These are phyloP conservation scores for Dysidea cf. avara DNA, from an alignment of 37 sponge, comb jelly and placozoan species.

Conservation along the genomic window DNA sequence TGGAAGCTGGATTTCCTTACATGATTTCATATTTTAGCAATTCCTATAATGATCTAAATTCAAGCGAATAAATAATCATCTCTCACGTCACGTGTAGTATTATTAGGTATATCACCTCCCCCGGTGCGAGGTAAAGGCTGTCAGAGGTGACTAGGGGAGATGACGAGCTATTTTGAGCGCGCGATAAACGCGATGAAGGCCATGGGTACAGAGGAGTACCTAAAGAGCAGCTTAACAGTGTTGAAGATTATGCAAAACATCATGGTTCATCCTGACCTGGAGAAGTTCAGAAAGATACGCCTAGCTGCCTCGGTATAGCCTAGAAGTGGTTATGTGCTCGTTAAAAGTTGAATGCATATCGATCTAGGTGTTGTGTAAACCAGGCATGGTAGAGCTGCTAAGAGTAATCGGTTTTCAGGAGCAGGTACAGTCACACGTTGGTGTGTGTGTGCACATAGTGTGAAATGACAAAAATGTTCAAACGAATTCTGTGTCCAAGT, in stretches of 20 bases:
- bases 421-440: constrained; percentile 17
- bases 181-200: background rate
- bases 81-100: background rate
- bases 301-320: constrained; percentile 14
- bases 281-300: constrained; percentile 62
- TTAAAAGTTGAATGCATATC: background rate
- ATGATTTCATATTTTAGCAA: background rate
- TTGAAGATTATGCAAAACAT: constrained; percentile 80
- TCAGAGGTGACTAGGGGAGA: no score
- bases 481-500: no score
- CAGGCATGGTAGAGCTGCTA: constrained; percentile 49
- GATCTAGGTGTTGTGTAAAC: constrained; percentile 49
- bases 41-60: background rate
- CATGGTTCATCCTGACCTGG: constrained; percentile 54
- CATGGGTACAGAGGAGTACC: constrained; percentile 27
- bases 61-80: background rate
- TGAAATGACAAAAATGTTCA: no score
- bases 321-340: background rate
- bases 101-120: constrained; percentile 1
- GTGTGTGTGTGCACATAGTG: background rate
- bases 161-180: no score
- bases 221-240: constrained; percentile 26
- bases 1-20: background rate
- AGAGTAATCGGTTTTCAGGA: constrained; percentile 54
- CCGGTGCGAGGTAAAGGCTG: background rate